Percentiles rank a stretch among this genome's conserved stretches.
phyloP scores from a whole-genome alignment of 1,140 invertebrate species.

The Papilio aristodemus region DNA sequence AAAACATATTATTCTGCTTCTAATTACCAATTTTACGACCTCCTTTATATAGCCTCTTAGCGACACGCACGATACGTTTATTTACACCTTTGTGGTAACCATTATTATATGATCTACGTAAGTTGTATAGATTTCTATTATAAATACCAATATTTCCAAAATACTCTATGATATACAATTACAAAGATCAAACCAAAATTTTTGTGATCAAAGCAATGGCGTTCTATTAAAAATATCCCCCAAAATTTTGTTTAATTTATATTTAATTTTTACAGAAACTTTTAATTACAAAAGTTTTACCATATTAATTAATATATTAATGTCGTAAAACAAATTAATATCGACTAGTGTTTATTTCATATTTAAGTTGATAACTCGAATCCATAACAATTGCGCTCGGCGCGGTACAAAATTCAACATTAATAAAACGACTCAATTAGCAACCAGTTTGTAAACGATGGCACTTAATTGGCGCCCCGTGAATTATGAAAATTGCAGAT shows the following conservation, averaged over 20 bases:
- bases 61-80: constrained; percentile 19
- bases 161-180: too few species aligned
- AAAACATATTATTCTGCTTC: constrained; percentile 28
- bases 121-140: background rate
- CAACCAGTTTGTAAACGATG: constrained; percentile 50
- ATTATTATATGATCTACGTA: constrained; percentile 24
- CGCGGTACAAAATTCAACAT: constrained; percentile 41
- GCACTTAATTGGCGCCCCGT: constrained; percentile 50
- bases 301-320: constrained; percentile 12
- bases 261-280: constrained; percentile 3
- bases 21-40: constrained; percentile 30
- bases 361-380: constrained; percentile 31
- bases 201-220: background rate
- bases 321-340: constrained; percentile 15
- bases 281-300: constrained; percentile 14
- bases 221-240: background rate
- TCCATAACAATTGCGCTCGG: constrained; percentile 8
- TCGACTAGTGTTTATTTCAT: constrained; percentile 14
- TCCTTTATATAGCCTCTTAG: constrained; percentile 33
- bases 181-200: too few species aligned
- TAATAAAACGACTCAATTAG: constrained; percentile 64
- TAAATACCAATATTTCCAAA: background rate
- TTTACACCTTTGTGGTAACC: constrained; percentile 29
- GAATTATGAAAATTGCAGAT: constrained; percentile 62
- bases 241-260: background rate